Evolutionary conservation across 2,888 invertebrate species (phyloP), one percentile per base, ranked within the genome.

Genomic region (Drosophila prostipennis): DNA sequence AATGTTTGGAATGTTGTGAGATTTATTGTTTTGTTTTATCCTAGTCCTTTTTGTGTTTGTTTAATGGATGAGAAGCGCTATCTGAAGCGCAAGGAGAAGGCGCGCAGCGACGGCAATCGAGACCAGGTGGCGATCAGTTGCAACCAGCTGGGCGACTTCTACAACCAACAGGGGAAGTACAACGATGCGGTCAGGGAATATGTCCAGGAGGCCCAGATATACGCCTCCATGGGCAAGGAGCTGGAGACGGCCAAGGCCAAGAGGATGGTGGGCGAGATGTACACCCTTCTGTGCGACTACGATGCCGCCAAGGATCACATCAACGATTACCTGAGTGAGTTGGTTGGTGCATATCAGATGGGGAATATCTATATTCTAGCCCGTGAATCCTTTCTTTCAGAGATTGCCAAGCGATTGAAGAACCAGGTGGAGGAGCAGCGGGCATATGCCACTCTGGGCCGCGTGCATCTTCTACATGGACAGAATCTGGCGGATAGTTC

Each of bases 251-350:
- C 96, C 0, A 94, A 95, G 76, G 95, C 96, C 1, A 95, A 96
- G 89, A 93, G 98, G 75, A 96, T 96, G 94, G 95, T 98, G 43
- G 98, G 97, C 3, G 98, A 98, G 92, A 96, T 96, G 91, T 95
- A 95, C 85, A 95, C 95, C 92, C 93, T 95, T 43, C 90, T 96
- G 72, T 95, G 94, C 8, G 94, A 96, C 68, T 97, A 95, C 90
- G 94, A 95, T 57, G 94, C 95, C 82, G 98, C 98, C 39, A 92
- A 97, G 39, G 93, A 94, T 65, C 95, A 96, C 90, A 96, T 96
- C 77, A 94, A 95, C 78, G 93, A 94, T 52, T 96, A 98, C 92
- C 93, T 97, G 76, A 94, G 96, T 96, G 93, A 91, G 92, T 89
- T 52, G 1, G 2, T 0, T 6, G 29, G 14, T 6, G 16, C 4